Percentiles rank a stretch among this genome's conserved stretches.
Evolutionary conservation across 2,797 vertebrate species (phyloP).

Genomic region (Myotis pilosus): DNA sequence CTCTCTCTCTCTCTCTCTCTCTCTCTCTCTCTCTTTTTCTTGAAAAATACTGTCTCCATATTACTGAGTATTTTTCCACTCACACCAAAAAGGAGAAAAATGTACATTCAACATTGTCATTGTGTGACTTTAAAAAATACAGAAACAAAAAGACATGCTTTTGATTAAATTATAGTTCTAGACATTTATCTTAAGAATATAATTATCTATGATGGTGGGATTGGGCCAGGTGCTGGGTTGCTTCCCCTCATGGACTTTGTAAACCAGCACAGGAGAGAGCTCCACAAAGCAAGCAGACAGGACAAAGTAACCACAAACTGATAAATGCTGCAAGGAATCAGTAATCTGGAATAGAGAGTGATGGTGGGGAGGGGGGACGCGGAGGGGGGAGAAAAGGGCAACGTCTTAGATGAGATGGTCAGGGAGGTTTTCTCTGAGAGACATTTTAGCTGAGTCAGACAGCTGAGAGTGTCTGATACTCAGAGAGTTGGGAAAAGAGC

Average conservation of each 20-base stretch:
- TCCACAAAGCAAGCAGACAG: not conserved
- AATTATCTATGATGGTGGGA: too few relatives aligned
- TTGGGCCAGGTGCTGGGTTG: not conserved
- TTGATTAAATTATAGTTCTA: not conserved
- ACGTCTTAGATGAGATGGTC: too few relatives aligned
- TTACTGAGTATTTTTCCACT: not conserved
- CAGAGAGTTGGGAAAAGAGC: too few relatives aligned
- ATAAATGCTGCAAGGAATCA: not conserved
- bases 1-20: too few relatives aligned
- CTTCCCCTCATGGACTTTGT: not conserved
- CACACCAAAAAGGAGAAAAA: conserved; percentile 14
- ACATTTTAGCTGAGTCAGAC: too few relatives aligned
- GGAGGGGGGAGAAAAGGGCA: too few relatives aligned
- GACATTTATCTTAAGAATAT: not conserved
- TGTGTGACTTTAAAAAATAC: conserved; percentile 30
- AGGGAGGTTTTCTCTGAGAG: too few relatives aligned
- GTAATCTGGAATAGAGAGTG: not conserved
- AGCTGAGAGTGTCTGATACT: too few relatives aligned
- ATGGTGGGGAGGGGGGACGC: too few relatives aligned
- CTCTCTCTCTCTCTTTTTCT: conserved; percentile 54
- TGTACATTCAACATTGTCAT: not conserved
- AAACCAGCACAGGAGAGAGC: not conserved
- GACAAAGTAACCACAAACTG: not conserved
- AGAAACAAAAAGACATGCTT: not conserved
- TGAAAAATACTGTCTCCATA: conserved; percentile 63